Conservation (phyloP, 2,113 vertebrate species). For the Hystrix cristata region DNA sequence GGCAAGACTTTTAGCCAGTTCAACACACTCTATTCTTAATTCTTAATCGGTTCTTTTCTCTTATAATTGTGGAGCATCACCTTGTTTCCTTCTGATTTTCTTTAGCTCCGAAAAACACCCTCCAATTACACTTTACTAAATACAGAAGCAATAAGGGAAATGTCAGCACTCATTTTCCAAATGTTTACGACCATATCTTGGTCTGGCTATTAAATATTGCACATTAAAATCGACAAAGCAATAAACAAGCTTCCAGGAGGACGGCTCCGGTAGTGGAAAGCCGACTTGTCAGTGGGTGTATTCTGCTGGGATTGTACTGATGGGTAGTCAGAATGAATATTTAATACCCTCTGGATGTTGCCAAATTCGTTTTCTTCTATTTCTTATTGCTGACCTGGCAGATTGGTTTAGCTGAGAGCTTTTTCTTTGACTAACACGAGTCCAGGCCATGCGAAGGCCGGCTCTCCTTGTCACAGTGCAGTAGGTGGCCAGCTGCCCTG, state of each 20-base stretch:
- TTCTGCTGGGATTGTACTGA: conserved; percentile 77
- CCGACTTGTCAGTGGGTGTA: conserved; percentile 59
- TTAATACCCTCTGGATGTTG: conserved; percentile 75
- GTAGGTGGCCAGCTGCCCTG: neutral
- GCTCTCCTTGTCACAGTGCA: neutral
- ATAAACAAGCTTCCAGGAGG: conserved; percentile 77
- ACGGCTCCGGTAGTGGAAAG: conserved; percentile 67
- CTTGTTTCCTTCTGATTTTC: conserved; percentile 70
- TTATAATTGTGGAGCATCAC: conserved; percentile 40
- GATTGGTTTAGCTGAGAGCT: conserved; percentile 4
- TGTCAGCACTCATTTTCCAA: conserved; percentile 76
- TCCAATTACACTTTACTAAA: conserved; percentile 62
- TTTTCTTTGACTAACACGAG: neutral
- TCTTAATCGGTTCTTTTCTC: conserved; percentile 31
- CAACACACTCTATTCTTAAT: neutral
- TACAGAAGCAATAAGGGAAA: conserved; percentile 75
- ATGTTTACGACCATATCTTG: conserved; percentile 70
- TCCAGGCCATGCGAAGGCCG: neutral
- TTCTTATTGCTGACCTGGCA: conserved; percentile 79
- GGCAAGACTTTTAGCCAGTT: neutral
- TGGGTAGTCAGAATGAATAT: conserved; percentile 81
- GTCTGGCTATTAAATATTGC: conserved; percentile 77
- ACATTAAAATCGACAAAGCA: conserved; percentile 80
- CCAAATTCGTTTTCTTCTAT: conserved; percentile 69
- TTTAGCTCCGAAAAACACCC: conserved; percentile 30